Evolutionary conservation across 2,797 vertebrate species (phyloP), one percentile per base, ranked within the genome.

Genomic region (Brachyalestes nurse): DNA sequence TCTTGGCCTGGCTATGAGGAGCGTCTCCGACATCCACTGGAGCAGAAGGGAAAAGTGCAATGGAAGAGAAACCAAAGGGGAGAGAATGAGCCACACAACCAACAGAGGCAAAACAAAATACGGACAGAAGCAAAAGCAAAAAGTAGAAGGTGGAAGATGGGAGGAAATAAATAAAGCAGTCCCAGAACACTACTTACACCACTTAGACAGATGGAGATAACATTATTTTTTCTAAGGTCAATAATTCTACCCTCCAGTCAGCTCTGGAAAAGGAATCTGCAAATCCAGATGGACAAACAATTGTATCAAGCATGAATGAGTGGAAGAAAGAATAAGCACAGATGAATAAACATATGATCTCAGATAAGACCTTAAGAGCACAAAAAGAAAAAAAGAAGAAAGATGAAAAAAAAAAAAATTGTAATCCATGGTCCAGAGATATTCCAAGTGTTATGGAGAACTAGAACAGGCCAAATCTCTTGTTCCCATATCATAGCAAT

Each of bases 1-100:
- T 84, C 81, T 84, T 86, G 84, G 84, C 80, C 64, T 81, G 73
- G 65, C 51, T 84, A 70, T 82, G 66, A 74, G 77, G 66, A 67
- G 69, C 66, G 57, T 47, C 75, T 78, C 81, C 75, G 65, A 83
- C 58, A 80, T 75, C 62, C 67, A 80, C 16, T 72, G 57, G 53
- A 83, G 81, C 77, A 78, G 77, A 85, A 85, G 78, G 79, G 45
- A 74, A 79, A 34, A 77, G 65, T 74, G 73, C 65, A 79, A 34
- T 45, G 61, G 74, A 82, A 77, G 71, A 57, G 12, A 70, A 17
- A 53, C 75, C 65, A 28, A 34, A 75, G 65, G 66, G 53, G 12
- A 71, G 72, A 74, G 69, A 75, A 47, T 16, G 53, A 62, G 67
- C 51, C 66, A 67, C 61, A 45, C 40, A 55, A 57, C 21, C 40